Evolutionary conservation across 2,888 invertebrate genomes (phyloP), one percentile per base, ranked within the genome.

Genomic region (Ferrisia virgata): DNA sequence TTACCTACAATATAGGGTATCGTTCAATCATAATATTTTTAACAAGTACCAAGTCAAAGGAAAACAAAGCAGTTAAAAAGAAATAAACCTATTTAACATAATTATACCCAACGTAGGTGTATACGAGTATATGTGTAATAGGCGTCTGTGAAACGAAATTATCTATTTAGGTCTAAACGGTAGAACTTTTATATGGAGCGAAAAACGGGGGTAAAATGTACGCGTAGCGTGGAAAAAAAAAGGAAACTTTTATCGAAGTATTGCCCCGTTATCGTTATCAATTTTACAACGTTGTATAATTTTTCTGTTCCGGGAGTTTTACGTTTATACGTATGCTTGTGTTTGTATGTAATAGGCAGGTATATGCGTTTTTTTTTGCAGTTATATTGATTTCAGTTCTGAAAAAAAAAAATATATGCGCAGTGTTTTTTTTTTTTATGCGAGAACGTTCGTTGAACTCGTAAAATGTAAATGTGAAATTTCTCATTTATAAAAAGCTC

Each of bases 51-150:
- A 36, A 36, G 72, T 36, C 36, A 36, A 18, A 76, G 72, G 36
- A 76, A 76, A 76, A 76, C 72, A 76, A 76, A 76, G 72, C 72
- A 76, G 72, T 76, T 76, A 76, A 76, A 76, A 76, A 76, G 72
- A 76, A 76, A 76, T 76, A 76, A 76, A 76, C 72, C 72, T 76
- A 76, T 76, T 76, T 76, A 18, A 36, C 72, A 76, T 76, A 22
- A 76, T 76, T 76, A 76, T 76, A 76, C 64, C n/a, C n/a, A n/a
- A n/a, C n/a, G n/a, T n/a, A n/a, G n/a, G n/a, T n/a, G n/a, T n/a
- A n/a, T n/a, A n/a, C n/a, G n/a, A n/a, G 64, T 18, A 15, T n/a
- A 22, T 47, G 8, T 18, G 43, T 22, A n/a, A 64, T 64, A 76
- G 36, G 36, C 33, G 36, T 18, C 72, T 31, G 36, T 36, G 28